phyloP scores from a whole-genome alignment of 1,140 invertebrate species.

The Colletes latitarsis region DNA sequence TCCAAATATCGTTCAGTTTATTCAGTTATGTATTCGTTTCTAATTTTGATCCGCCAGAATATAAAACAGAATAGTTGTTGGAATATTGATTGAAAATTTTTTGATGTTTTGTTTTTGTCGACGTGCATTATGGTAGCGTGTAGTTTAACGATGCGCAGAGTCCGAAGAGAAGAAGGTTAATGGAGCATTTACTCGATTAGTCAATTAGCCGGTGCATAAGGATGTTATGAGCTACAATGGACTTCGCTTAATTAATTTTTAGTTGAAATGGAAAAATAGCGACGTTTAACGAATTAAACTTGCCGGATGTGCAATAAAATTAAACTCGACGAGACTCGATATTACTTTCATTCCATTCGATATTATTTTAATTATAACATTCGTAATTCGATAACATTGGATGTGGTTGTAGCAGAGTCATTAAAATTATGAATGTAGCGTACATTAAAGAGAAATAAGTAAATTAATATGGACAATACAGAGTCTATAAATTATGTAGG shows the following conservation, averaged over 20 bases:
- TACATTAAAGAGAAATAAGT: too few relatives aligned
- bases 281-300: background rate
- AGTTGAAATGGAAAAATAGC: background rate
- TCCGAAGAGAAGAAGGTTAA: slow-evolving; percentile 8
- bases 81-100: too few relatives aligned
- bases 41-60: too few relatives aligned
- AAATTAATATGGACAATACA: too few relatives aligned
- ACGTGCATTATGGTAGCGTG: background rate
- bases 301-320: background rate
- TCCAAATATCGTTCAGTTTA: too few relatives aligned
- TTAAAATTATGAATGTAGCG: too few relatives aligned
- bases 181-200: slow-evolving; percentile 12
- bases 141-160: background rate
- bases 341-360: background rate
- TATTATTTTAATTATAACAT: too few relatives aligned
- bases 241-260: slow-evolving; percentile 13
- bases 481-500: too few relatives aligned
- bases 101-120: background rate
- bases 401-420: too few relatives aligned
- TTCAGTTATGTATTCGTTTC: too few relatives aligned
- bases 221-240: slow-evolving; percentile 5
- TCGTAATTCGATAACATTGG: background rate
- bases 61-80: too few relatives aligned
- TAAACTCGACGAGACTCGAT: background rate
- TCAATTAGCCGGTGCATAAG: background rate